phyloP scores from a whole-genome alignment of 1,140 invertebrate species.

The Platorchestia sp. region DNA sequence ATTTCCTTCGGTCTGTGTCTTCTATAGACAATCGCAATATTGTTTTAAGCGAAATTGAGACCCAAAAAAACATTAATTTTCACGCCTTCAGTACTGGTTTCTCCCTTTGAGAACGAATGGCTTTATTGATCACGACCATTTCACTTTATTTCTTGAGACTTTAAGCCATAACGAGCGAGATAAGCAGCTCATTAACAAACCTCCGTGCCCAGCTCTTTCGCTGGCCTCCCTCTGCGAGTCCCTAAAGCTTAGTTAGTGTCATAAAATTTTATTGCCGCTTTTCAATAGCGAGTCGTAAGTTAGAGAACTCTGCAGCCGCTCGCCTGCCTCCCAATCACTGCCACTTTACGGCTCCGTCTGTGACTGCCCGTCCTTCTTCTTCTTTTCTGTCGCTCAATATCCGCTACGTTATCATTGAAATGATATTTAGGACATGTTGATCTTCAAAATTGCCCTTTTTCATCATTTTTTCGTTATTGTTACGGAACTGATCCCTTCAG shows the following conservation, averaged over 20 bases:
- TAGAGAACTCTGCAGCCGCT: neutral
- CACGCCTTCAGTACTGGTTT: neutral
- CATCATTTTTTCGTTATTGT: neutral
- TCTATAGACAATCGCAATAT: neutral
- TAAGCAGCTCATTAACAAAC: slow-evolving; percentile 47
- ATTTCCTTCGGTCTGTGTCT: neutral
- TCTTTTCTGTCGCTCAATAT: neutral
- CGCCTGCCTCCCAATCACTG: slow-evolving; percentile 28
- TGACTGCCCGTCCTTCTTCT: neutral
- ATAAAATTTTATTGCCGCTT: slow-evolving; percentile 51
- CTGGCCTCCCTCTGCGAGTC: neutral
- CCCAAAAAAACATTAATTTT: neutral
- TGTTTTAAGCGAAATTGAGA: neutral
- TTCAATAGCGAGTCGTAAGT: slow-evolving; percentile 41
- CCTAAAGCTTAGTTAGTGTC: neutral
- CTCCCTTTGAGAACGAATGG: neutral
- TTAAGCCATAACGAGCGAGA: slow-evolving; percentile 33
- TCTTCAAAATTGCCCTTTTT: neutral
- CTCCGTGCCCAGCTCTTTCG: neutral
- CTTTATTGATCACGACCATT: slow-evolving; percentile 3
- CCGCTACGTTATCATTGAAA: neutral
- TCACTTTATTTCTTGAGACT: slow-evolving; percentile 28
- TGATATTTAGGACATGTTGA: neutral
- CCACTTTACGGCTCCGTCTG: slow-evolving; percentile 34
- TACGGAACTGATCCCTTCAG: neutral